Evolutionary conservation across 2,113 vertebrate species (phyloP).

Genomic region (Archilochus colubris): DNA sequence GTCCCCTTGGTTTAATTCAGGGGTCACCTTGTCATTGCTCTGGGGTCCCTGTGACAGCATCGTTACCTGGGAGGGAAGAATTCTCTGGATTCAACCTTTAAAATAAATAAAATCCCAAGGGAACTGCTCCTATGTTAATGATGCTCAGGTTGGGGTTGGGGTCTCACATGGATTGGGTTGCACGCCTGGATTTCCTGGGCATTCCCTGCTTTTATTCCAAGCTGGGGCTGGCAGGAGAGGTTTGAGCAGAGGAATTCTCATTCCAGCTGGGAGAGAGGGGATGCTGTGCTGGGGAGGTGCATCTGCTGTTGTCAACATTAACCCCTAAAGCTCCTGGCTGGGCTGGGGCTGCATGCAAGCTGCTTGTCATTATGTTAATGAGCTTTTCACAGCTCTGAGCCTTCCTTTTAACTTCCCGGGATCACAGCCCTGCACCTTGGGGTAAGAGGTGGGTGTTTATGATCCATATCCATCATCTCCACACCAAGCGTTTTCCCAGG

Average conservation of each 20-base stretch:
- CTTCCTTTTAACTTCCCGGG: neutral
- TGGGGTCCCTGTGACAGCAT: neutral
- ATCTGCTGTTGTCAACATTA: neutral
- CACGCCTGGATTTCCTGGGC: neutral
- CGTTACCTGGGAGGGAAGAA: neutral
- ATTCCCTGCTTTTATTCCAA: neutral
- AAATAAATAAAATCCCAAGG: neutral
- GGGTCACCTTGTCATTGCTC: neutral
- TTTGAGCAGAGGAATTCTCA: rapidly evolving
- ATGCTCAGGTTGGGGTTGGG: neutral
- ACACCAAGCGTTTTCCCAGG: neutral
- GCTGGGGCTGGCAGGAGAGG: rapidly evolving
- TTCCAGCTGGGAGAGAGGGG: neutral
- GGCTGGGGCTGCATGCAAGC: neutral
- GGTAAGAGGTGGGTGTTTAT: neutral
- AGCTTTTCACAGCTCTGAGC: neutral
- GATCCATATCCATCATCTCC: neutral
- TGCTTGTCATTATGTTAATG: neutral
- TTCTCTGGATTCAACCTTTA: neutral
- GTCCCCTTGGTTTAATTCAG: neutral
- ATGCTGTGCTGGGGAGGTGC: neutral
- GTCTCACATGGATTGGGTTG: too few relatives aligned
- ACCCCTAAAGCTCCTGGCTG: neutral
- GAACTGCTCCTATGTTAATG: neutral
- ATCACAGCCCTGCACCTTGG: neutral